These are phyloP conservation scores for Apamea crenata DNA, from an alignment of 2,888 invertebrate species.

Conservation along the genomic window DNA sequence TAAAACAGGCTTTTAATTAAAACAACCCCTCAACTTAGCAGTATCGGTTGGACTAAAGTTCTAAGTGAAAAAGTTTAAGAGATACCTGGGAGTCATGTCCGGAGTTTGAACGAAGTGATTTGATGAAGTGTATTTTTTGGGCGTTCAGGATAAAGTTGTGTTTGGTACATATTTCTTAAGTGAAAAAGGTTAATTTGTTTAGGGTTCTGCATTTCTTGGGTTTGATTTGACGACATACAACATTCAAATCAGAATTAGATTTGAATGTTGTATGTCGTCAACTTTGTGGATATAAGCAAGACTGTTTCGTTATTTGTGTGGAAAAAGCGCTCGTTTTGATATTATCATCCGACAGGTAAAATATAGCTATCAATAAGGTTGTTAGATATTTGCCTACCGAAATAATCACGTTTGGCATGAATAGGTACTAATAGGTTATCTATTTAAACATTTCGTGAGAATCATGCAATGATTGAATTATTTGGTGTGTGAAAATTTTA, in stretches of 20 bases:
- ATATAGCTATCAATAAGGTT: background rate
- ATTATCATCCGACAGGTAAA: background rate
- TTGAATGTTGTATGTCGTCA: background rate
- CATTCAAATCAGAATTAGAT: too few relatives aligned
- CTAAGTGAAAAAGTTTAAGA: constrained; percentile 71
- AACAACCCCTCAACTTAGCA: constrained; percentile 69
- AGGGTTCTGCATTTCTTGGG: background rate
- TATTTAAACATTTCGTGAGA: background rate
- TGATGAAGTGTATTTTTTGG: constrained; percentile 32
- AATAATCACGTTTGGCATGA: background rate
- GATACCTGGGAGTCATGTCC: constrained; percentile 60
- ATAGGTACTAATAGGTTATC: too few relatives aligned
- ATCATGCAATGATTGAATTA: background rate
- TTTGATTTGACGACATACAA: too few relatives aligned
- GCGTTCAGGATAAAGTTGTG: background rate
- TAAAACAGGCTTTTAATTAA: constrained; percentile 75
- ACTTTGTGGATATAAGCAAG: background rate
- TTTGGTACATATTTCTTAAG: background rate
- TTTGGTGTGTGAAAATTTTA: background rate
- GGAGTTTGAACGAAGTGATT: constrained; percentile 39
- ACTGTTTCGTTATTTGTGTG: background rate
- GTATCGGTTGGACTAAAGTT: constrained; percentile 69
- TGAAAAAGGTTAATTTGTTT: constrained; percentile 1
- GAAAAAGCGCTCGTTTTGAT: background rate
- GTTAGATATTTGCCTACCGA: background rate